phyloP scores from a whole-genome alignment of 2,888 invertebrate species.

The Biston stratarius region DNA sequence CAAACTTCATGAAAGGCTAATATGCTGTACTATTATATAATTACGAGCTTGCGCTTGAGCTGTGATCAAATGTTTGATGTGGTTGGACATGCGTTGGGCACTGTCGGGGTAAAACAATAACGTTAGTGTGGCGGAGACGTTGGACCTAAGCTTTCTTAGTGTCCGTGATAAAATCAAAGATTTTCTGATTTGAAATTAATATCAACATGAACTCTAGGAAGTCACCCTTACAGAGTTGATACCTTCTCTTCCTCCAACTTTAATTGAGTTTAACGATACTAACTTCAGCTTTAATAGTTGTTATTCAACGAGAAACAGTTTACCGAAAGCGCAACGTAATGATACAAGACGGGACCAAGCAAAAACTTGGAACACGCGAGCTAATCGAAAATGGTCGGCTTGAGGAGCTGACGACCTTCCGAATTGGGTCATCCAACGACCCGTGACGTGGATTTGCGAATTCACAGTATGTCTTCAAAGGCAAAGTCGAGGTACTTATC shows the following conservation, averaged over 20 bases:
- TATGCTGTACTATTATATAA: background rate
- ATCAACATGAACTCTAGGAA: background rate
- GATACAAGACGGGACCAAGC: slow-evolving; percentile 28
- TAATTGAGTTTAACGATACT: slow-evolving; percentile 22
- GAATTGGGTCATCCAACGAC: slow-evolving; percentile 61
- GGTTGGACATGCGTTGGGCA: too few relatives aligned
- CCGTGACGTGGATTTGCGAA: slow-evolving; percentile 45
- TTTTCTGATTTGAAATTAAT: too few relatives aligned
- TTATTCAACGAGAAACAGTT: slow-evolving; percentile 22
- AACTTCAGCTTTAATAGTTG: slow-evolving; percentile 9
- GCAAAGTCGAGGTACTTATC: background rate
- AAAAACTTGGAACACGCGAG: slow-evolving; percentile 43
- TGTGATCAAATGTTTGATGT: too few relatives aligned
- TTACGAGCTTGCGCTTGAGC: too few relatives aligned
- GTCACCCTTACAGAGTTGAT: background rate
- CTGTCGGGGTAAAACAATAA: too few relatives aligned
- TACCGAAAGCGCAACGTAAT: slow-evolving; percentile 24
- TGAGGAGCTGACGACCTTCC: slow-evolving; percentile 48
- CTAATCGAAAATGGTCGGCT: slow-evolving; percentile 56
- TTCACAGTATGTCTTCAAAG: slow-evolving; percentile 25
- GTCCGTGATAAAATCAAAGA: too few relatives aligned
- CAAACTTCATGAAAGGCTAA: background rate
- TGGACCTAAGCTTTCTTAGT: too few relatives aligned
- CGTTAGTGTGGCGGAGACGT: too few relatives aligned
- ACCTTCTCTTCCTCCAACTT: slow-evolving; percentile 8